Percentiles rank a stretch among this genome's conserved stretches.
Conservation (phyloP, 2,888 invertebrate genomes). For the Ormyrus nitidulus region DNA sequence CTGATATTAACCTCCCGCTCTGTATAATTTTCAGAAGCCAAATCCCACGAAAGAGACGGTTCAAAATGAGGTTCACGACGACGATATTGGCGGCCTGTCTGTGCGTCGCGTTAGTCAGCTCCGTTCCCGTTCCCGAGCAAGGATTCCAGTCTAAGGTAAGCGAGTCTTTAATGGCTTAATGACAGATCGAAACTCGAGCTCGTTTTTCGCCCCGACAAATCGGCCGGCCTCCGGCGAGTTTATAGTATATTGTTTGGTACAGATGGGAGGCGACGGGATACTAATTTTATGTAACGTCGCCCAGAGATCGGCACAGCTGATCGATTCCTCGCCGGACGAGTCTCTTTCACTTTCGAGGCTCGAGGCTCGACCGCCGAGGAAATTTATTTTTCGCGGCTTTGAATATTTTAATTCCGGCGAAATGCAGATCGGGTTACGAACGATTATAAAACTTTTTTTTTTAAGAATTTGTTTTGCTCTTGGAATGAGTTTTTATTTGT, state of each 20-base stretch:
- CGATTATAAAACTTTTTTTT: too few relatives aligned
- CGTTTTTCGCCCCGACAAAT: too few relatives aligned
- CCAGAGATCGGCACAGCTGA: not conserved
- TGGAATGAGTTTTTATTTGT: too few relatives aligned
- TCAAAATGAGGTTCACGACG: conserved; percentile 67
- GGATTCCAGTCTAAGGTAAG: conserved; percentile 71
- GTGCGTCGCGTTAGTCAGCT: conserved; percentile 67
- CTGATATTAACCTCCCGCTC: too few relatives aligned
- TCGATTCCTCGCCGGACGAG: conserved; percentile 5
- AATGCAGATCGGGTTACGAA: too few relatives aligned
- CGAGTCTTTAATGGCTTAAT: conserved; percentile 3
- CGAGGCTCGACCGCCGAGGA: too few relatives aligned
- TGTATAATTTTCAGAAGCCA: conserved; percentile 22
- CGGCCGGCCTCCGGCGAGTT: not conserved
- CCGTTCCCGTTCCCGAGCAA: conserved; percentile 68
- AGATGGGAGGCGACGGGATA: not conserved
- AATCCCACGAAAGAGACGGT: conserved; percentile 36
- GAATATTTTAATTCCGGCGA: too few relatives aligned
- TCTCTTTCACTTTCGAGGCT: conserved; percentile 23
- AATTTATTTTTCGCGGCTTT: too few relatives aligned
- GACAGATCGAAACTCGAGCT: too few relatives aligned
- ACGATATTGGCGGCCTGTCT: conserved; percentile 64
- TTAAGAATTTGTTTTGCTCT: too few relatives aligned
- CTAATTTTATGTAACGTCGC: conserved; percentile 1
- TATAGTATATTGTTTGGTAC: not conserved